These are phyloP conservation scores for Ceratosolen solmsi DNA, from an alignment of 1,140 invertebrate genomes.

Conservation along the genomic window DNA sequence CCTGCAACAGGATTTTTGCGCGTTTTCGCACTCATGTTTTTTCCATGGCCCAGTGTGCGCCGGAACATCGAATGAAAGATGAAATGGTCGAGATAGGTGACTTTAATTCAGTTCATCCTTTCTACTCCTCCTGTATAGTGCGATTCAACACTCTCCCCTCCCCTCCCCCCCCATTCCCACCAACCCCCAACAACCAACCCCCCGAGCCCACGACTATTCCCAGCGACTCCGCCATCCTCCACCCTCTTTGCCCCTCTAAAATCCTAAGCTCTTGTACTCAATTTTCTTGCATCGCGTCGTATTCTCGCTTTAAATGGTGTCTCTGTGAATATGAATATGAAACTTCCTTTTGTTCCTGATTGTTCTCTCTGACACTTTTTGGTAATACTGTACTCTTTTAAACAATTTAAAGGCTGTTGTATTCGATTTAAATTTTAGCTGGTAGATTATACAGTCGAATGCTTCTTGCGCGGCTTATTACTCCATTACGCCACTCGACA, in stretches of 20 bases:
- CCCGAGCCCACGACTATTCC: too few species aligned
- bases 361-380: too few species aligned
- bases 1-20: not conserved
- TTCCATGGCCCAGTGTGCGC: not conserved
- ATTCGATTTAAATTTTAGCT: not conserved
- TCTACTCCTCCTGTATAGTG: not conserved
- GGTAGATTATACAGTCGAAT: not conserved
- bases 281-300: not conserved
- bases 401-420: not conserved
- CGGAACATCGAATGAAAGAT: constrained; percentile 30
- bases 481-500: not conserved
- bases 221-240: not conserved
- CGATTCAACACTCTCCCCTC: not conserved
- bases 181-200: too few species aligned
- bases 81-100: constrained; percentile 33
- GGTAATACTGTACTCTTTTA: not conserved
- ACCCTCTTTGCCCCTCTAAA: not conserved
- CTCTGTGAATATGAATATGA: too few species aligned
- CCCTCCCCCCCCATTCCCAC: not conserved
- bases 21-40: not conserved
- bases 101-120: constrained; percentile 42
- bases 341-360: not conserved
- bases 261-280: not conserved
- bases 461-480: not conserved
- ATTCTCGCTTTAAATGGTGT: not conserved